phyloP scores from a whole-genome alignment of 2,888 invertebrate species.

The Eilema depressum region DNA sequence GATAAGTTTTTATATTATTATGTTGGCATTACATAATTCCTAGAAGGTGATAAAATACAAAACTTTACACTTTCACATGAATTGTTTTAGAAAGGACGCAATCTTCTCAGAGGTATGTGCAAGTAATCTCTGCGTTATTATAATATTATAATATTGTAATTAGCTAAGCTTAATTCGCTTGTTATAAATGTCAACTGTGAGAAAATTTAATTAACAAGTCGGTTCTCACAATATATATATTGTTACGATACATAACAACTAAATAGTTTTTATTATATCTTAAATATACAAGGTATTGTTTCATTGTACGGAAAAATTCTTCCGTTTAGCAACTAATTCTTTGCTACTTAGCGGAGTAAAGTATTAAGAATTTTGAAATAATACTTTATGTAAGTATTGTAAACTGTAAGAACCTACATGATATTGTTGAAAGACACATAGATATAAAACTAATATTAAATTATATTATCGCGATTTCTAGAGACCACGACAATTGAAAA shows the following conservation, averaged over 20 bases:
- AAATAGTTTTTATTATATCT: conserved; percentile 22
- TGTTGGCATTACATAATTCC: not conserved
- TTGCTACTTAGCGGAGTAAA: conserved; percentile 14
- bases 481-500: not conserved
- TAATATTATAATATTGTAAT: conserved; percentile 6
- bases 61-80: conserved; percentile 15
- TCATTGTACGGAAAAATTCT: conserved; percentile 18
- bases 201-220: conserved; percentile 6
- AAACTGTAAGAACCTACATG: not conserved
- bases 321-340: conserved; percentile 20
- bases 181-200: conserved; percentile 19
- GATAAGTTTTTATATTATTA: not conserved
- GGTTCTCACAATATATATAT: conserved; percentile 14
- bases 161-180: conserved; percentile 4
- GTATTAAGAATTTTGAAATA: conserved; percentile 14
- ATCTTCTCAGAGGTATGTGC: conserved; percentile 8
- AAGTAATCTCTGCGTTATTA: conserved; percentile 5
- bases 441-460: not conserved
- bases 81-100: conserved; percentile 5
- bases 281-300: conserved; percentile 22
- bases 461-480: not conserved
- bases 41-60: not conserved
- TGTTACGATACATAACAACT: conserved; percentile 10
- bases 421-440: not conserved
- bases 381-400: not conserved